Evolutionary conservation across 2,888 invertebrate genomes (phyloP).

Genomic region (Microdon myrmicae): DNA sequence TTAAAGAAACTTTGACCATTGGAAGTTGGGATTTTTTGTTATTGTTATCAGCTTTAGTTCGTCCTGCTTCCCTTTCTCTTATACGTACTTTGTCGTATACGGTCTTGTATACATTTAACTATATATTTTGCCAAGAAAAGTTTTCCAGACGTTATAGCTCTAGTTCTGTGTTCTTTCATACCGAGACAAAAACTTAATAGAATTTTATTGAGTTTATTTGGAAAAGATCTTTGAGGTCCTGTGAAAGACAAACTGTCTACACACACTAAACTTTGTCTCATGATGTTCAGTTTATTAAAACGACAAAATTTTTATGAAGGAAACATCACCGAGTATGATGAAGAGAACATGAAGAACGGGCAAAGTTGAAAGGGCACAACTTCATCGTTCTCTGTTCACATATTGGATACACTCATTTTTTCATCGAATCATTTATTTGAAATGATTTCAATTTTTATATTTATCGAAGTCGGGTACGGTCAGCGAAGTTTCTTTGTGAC

Average conservation of each 20-base stretch:
- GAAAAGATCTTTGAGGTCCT: conserved; percentile 36
- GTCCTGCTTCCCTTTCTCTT: too few relatives aligned
- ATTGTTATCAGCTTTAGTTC: conserved; percentile 17
- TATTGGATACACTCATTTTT: conserved; percentile 10
- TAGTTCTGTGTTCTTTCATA: conserved; percentile 43
- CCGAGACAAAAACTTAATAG: conserved; percentile 32
- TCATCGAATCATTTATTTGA: conserved; percentile 26
- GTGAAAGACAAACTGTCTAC: conserved; percentile 42
- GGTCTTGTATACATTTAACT: too few relatives aligned
- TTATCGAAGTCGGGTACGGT: too few relatives aligned
- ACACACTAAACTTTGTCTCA: conserved; percentile 25
- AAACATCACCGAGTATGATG: conserved; percentile 5
- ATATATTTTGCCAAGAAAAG: conserved; percentile 24
- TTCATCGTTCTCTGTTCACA: conserved; percentile 12
- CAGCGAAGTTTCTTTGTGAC: too few relatives aligned
- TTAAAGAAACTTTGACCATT: conserved; percentile 48
- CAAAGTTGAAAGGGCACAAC: conserved; percentile 34
- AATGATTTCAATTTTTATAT: conserved; percentile 48
- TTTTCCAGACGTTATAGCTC: conserved; percentile 47
- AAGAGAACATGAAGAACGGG: conserved; percentile 4
- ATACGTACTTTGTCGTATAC: too few relatives aligned
- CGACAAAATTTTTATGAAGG: conserved; percentile 39
- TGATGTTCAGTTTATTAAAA: conserved; percentile 46
- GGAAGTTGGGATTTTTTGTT: conserved; percentile 15
- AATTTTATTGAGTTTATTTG: conserved; percentile 46